Base-by-base conservation (phyloP, 2,888 invertebrate genomes). In the Baronia brevicornis region DNA sequence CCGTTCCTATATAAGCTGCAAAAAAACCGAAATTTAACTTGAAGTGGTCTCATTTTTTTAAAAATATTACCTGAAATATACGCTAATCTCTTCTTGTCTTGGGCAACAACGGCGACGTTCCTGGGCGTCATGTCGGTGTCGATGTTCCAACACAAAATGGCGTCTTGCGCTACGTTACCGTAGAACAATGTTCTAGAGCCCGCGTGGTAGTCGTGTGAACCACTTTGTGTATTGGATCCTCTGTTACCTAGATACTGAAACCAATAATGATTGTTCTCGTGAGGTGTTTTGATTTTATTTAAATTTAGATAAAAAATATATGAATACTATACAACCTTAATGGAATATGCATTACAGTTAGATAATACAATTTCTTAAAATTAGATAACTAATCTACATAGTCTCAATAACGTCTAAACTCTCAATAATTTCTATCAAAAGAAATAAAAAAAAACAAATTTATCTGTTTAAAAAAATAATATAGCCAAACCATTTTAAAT, bases 111-210 rank as follows among this genome's bases (percentile, higher is more conserved):
- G 0, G 69, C 87, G n/a, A 89, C 75, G 29, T 87, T 89, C 1
- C 71, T 71, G 0, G 79, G 69, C 1, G 68, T 71, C 36, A 91
- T 77, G 0, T 84, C 64, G 3, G 65, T 72, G 10, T 78, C 75
- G 0, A 86, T 86, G 42, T 91, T 90, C 93, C 94, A 94, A 54
- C 94, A 94, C 8, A 90, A 88, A 1, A 94, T 72, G 1, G 90
- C 92, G 54, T 92, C 90, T 40, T 86, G 87, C 15, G 90, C 91
- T 0, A 93, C 87, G 42, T 91, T 87, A 0, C 88, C 89, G 47
- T 89, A 89, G 56, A 93, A 89, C 14, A 93, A 62, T 0, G 89
- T 86, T 1, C 87, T 87, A 0, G 89, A 86, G 0, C 60, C 50
- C 9, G 77, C 66, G 61, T 94, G 91, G 46, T 89, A 84, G 30